Percentiles rank a stretch among this genome's conserved stretches.
phyloP scores from a whole-genome alignment of 2,797 vertebrate species.

The Taeniopygia guttata region DNA sequence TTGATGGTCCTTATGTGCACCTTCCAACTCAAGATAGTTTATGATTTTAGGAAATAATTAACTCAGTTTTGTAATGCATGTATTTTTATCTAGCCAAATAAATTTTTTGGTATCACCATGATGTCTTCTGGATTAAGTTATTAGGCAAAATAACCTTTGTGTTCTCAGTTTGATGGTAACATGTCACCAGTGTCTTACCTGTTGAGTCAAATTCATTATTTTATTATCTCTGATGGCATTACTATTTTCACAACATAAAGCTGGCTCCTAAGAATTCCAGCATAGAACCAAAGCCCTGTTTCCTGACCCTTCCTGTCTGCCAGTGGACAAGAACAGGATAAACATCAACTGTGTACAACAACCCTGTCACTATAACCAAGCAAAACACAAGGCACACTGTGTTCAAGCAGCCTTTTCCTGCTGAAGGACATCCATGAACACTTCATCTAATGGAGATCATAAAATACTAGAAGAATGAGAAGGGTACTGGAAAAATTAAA shows the following conservation, averaged over 20 bases:
- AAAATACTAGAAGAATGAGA: background rate
- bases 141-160: background rate
- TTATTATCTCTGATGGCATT: background rate
- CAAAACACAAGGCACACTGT: background rate
- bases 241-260: background rate
- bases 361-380: rapidly evolving
- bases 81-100: background rate
- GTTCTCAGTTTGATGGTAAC: background rate
- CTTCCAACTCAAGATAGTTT: background rate
- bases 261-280: background rate
- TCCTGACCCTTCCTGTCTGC: background rate
- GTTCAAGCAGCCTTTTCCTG: background rate
- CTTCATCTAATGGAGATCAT: no score
- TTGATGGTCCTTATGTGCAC: background rate
- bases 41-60: background rate
- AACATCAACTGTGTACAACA: background rate
- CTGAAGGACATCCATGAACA: background rate
- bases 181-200: background rate
- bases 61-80: background rate
- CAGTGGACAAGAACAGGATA: background rate
- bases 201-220: background rate
- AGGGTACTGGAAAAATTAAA: rapidly evolving
- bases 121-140: background rate
- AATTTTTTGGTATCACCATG: background rate
- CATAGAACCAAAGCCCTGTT: background rate